phyloP scores from a whole-genome alignment of 1,140 invertebrate genomes.

The Aphelinus certus region DNA sequence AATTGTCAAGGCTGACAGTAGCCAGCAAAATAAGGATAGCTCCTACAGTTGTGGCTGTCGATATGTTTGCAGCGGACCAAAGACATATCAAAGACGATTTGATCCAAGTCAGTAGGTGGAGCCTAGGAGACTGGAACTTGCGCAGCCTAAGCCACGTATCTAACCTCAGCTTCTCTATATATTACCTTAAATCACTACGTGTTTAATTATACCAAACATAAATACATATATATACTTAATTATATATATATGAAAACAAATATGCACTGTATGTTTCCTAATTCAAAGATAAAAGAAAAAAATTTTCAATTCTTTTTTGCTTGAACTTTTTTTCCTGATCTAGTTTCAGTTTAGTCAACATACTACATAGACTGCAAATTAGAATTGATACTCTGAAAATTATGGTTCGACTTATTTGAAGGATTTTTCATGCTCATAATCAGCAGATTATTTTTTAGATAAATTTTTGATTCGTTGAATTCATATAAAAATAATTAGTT shows the following conservation, averaged over 20 bases:
- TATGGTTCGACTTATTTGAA: too few relatives aligned
- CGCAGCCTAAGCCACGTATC: constrained; percentile 68
- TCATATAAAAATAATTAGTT: too few relatives aligned
- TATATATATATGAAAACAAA: constrained; percentile 44
- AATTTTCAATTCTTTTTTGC: not conserved
- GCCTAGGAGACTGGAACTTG: constrained; percentile 62
- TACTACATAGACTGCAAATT: too few relatives aligned
- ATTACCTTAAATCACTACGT: constrained; percentile 66
- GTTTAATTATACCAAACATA: constrained; percentile 63
- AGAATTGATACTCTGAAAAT: too few relatives aligned
- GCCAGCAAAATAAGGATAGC: constrained; percentile 53
- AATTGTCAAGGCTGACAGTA: constrained; percentile 50
- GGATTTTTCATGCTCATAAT: too few relatives aligned
- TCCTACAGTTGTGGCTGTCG: constrained; percentile 65
- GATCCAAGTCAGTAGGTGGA: constrained; percentile 67
- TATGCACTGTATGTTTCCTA: constrained; percentile 54
- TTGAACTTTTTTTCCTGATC: not conserved
- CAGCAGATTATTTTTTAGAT: too few relatives aligned
- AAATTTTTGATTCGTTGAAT: too few relatives aligned
- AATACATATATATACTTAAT: constrained; percentile 56
- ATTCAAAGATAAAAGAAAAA: constrained; percentile 52
- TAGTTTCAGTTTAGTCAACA: too few relatives aligned
- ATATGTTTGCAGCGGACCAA: constrained; percentile 66
- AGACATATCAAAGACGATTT: constrained; percentile 64
- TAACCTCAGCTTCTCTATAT: constrained; percentile 67